Percentiles rank a stretch among this genome's conserved stretches.
Evolutionary conservation across 2,113 vertebrate genomes (phyloP).

Genomic region (Mirza zaza): DNA sequence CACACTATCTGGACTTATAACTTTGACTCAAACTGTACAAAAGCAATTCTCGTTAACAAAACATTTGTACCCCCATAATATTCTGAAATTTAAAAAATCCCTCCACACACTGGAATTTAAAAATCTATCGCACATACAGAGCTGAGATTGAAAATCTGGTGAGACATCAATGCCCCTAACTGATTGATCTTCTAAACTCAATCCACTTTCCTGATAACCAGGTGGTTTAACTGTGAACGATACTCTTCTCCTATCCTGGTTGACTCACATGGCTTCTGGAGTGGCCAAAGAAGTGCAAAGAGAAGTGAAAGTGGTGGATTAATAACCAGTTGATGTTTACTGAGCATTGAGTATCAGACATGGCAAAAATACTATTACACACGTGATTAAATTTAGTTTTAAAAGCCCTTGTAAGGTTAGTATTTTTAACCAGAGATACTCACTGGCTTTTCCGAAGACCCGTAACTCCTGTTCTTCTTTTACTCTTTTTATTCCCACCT

Average conservation of each 20-base stretch:
- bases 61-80: no score
- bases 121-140: neutral
- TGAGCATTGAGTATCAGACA: neutral
- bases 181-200: neutral
- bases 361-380: neutral
- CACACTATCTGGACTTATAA: no score
- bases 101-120: neutral
- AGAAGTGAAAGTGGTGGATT: neutral
- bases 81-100: neutral
- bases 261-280: neutral
- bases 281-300: neutral
- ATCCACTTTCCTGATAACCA: neutral
- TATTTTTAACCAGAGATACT: neutral
- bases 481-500: neutral
- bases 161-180: neutral
- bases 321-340: neutral
- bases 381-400: constrained; percentile 18
- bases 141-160: neutral
- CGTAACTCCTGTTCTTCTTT: neutral
- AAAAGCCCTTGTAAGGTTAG: neutral
- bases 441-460: neutral
- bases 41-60: no score
- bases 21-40: no score
- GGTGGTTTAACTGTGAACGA: neutral
- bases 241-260: neutral